These are phyloP conservation scores for Drosophila sturtevanti DNA, from an alignment of 1,140 invertebrate genomes.

Conservation along the genomic window DNA sequence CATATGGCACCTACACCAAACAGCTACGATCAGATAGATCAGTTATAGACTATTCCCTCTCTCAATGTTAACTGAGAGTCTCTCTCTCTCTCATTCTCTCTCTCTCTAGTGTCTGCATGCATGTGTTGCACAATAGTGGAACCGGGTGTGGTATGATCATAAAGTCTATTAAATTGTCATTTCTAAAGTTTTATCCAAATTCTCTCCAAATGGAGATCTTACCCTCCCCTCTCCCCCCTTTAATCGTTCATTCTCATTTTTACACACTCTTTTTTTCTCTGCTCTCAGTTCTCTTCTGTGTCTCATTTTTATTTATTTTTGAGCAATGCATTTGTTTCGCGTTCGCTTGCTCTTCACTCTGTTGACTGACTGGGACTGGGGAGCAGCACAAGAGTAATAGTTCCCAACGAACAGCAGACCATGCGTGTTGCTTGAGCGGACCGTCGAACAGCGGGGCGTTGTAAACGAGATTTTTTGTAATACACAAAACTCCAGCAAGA, in stretches of 20 bases:
- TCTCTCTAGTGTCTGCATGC: neutral
- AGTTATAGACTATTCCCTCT: neutral
- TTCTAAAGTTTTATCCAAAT: neutral
- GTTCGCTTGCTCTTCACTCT: neutral
- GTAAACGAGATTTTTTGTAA: slow-evolving; percentile 29
- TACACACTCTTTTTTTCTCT: neutral
- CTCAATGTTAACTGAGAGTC: neutral
- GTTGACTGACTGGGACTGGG: neutral
- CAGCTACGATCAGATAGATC: neutral
- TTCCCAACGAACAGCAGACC: slow-evolving; percentile 8
- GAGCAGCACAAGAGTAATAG: slow-evolving; percentile 1
- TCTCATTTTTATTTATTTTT: neutral
- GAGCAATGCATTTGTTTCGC: slow-evolving; percentile 1
- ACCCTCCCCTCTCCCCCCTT: neutral
- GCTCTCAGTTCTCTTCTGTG: neutral
- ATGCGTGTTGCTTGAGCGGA: slow-evolving; percentile 9
- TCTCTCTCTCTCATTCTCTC: too few species aligned
- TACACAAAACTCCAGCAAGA: slow-evolving; percentile 8
- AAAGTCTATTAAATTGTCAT: neutral
- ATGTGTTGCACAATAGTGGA: slow-evolving; percentile 1
- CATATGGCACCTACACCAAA: slow-evolving; percentile 1
- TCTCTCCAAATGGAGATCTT: neutral
- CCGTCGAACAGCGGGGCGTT: slow-evolving; percentile 16
- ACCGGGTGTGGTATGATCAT: slow-evolving; percentile 7
- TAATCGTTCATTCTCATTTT: neutral